phyloP scores from a whole-genome alignment of 2,113 vertebrate species.

The Urocitellus parryii region DNA sequence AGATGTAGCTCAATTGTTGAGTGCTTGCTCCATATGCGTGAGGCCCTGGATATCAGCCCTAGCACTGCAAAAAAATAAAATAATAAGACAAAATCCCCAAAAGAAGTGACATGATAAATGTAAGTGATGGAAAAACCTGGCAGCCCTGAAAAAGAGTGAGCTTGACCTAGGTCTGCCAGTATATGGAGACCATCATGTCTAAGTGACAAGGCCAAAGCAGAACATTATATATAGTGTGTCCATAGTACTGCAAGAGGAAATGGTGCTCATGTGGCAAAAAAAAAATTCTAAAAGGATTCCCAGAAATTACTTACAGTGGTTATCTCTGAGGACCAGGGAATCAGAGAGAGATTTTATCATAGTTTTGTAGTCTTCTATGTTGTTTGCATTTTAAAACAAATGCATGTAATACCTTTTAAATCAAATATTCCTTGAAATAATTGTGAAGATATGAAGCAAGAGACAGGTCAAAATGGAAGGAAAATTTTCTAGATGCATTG shows the following conservation, averaged over 20 bases:
- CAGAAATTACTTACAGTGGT: no score
- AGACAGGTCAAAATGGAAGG: neutral
- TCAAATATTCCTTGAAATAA: neutral
- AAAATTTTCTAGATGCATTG: neutral
- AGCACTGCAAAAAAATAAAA: neutral
- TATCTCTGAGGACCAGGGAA: no score
- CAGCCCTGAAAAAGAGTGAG: neutral
- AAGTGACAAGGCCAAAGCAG: neutral
- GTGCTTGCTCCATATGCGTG: neutral
- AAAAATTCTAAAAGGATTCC: neutral
- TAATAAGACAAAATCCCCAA: neutral
- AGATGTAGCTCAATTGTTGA: neutral
- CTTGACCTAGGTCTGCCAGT: neutral
- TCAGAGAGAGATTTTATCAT: neutral
- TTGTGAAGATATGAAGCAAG: neutral
- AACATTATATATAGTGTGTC: neutral
- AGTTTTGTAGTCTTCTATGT: neutral
- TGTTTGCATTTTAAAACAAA: neutral
- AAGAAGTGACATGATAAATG: neutral
- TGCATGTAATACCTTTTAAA: neutral
- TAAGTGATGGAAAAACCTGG: neutral
- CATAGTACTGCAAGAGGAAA: neutral
- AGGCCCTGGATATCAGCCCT: neutral
- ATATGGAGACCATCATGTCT: neutral
- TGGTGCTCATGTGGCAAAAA: neutral